Percentiles rank a stretch among this genome's conserved stretches.
These are phyloP conservation scores for Lamproptera curius DNA, from an alignment of 2,888 invertebrate genomes.

Conservation along the genomic window DNA sequence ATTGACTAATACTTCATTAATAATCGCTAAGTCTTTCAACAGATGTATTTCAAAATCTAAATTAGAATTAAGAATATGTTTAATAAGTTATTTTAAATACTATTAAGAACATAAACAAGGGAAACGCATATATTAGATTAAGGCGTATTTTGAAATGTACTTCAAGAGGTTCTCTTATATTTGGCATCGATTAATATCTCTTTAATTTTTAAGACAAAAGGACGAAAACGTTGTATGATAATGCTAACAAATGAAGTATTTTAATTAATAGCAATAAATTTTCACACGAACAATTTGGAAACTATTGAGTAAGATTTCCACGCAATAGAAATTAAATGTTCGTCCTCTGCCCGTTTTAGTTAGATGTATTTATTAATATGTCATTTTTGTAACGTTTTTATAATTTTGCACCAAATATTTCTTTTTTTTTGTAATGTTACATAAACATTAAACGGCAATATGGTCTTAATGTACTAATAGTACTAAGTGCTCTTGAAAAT, in stretches of 20 bases:
- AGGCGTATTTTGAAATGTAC: constrained; percentile 33
- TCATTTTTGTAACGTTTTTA: constrained; percentile 5
- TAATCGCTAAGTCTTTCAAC: constrained; percentile 3
- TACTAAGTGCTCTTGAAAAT: too few relatives aligned
- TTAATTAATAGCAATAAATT: neutral
- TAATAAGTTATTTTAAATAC: constrained; percentile 44
- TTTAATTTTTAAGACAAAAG: neutral
- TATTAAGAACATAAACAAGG: constrained; percentile 51
- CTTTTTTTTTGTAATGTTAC: neutral
- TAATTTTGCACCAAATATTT: constrained; percentile 8
- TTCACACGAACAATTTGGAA: neutral
- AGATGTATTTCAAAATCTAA: constrained; percentile 4
- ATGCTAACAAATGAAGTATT: too few relatives aligned
- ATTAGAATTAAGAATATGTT: constrained; percentile 31
- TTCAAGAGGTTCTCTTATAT: constrained; percentile 23
- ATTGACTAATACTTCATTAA: too few relatives aligned
- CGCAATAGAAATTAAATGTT: constrained; percentile 2
- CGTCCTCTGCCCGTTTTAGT: constrained; percentile 19
- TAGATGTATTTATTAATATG: constrained; percentile 12
- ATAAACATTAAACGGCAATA: neutral
- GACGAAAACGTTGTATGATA: neutral
- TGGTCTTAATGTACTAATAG: neutral
- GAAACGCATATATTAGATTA: constrained; percentile 39
- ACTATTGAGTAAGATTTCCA: constrained; percentile 6
- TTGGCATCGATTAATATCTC: constrained; percentile 10